These are phyloP conservation scores for Phytoseiulus persimilis DNA, from an alignment of 2,888 invertebrate genomes.

Conservation along the genomic window DNA sequence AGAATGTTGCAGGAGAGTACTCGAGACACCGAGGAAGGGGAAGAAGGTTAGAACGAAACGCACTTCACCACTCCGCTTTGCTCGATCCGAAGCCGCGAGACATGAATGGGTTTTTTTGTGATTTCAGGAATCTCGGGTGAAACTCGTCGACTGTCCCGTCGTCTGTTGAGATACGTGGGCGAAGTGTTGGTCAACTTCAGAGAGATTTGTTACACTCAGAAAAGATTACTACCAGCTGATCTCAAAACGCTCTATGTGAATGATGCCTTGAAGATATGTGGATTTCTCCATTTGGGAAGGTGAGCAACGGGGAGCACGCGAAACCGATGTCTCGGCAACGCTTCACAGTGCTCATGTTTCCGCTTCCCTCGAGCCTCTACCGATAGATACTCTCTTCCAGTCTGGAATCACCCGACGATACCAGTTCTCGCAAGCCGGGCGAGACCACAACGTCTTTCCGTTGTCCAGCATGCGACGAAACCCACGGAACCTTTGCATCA, in stretches of 20 bases:
- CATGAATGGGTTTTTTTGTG: not conserved
- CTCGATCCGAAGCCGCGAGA: not conserved
- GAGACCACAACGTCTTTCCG: not conserved
- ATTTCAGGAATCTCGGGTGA: constrained; percentile 9
- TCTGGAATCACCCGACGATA: not conserved
- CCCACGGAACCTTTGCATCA: constrained; percentile 6
- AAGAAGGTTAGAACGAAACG: not conserved
- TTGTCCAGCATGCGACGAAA: not conserved
- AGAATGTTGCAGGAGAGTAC: constrained; percentile 20
- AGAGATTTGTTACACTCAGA: constrained; percentile 68
- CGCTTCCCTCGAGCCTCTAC: too few relatives aligned
- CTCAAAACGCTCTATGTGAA: constrained; percentile 59
- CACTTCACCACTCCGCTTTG: not conserved
- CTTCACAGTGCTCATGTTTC: too few relatives aligned
- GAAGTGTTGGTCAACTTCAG: not conserved
- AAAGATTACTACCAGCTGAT: constrained; percentile 72
- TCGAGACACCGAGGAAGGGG: not conserved
- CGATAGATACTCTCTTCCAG: not conserved
- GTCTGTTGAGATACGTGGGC: not conserved
- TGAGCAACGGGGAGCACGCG: not conserved
- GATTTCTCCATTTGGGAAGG: constrained; percentile 1
- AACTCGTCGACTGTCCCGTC: constrained; percentile 13
- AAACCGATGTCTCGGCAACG: not conserved
- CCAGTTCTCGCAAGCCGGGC: not conserved
- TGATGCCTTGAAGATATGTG: not conserved